Evolutionary conservation across 1,140 invertebrate genomes (phyloP), one percentile per base, ranked within the genome.

Genomic region (Piezodorus guildinii): DNA sequence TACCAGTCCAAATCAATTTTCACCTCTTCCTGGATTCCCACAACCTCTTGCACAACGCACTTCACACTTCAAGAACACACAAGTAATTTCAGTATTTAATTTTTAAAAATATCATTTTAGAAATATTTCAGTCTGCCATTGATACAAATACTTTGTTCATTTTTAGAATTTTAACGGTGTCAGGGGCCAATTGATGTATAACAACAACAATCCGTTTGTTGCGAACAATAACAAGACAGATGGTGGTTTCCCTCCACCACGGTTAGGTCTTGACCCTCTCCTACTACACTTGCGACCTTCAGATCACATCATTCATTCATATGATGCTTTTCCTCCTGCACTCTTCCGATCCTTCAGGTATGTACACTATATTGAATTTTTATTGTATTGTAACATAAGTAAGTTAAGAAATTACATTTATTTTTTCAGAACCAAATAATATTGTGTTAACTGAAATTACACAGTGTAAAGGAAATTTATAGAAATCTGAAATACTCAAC

Each of bases 141-240:
- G 10, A 19, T 25, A n/a, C 16, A 19, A 19, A 15, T 17, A 15
- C 12, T 4, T 60, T 30, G 3, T 3, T 30, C 3, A 27, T 56
- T 56, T 60, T 61, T 15, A 56, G 52, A 56, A 21, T 56, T 56
- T 23, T 56, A 23, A 15, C 12, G 52, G 52, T 56, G 52, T 21
- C 23, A 21, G 52, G 52, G 52, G 19, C 46, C 46, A 49, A 23
- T 56, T 56, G 23, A 56, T 23, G 17, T 56, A 46, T 44, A 63
- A 63, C 34, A 63, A 66, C 60, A 65, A 65, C 58, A 65, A 54
- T 51, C 65, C 65, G 16, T 64, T 64, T 30, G 43, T 63, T 30
- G 62, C 62, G 16, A 66, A 66, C 30, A 62, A 66, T 17, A 64
- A 64, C 17, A 34, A 43, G 14, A 56, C 23, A 21, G 45, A 62